These are phyloP conservation scores for Netelia virgata DNA, from an alignment of 2,888 invertebrate genomes.

Conservation along the genomic window DNA sequence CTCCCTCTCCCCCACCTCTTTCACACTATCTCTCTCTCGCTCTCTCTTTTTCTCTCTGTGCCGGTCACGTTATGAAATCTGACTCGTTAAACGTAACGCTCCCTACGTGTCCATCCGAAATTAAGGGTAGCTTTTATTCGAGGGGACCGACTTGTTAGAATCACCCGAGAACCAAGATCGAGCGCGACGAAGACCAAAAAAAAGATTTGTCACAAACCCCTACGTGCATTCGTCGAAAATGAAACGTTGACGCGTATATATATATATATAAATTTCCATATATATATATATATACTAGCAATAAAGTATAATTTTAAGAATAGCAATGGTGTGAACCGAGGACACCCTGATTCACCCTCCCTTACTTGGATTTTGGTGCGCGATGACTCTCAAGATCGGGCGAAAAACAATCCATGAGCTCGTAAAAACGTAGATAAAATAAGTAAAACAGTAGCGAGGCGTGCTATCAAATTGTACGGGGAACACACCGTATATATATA, in stretches of 20 bases:
- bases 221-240: not conserved
- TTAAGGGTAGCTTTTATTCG: not conserved
- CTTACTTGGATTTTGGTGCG: not conserved
- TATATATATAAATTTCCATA: not conserved
- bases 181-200: not conserved
- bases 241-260: too few species aligned
- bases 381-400: slow-evolving; percentile 15
- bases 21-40: too few species aligned
- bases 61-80: too few species aligned
- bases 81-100: too few species aligned
- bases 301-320: not conserved
- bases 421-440: slow-evolving; percentile 57
- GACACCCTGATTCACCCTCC: slow-evolving; percentile 21
- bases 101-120: too few species aligned
- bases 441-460: slow-evolving; percentile 53
- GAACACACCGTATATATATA: slow-evolving; percentile 1
- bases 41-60: too few species aligned
- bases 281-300: not conserved
- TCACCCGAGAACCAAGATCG: too few species aligned
- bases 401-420: slow-evolving; percentile 53
- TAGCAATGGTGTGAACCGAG: not conserved
- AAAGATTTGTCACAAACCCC: not conserved
- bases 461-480: slow-evolving; percentile 49
- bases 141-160: not conserved
- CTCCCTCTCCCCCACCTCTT: too few species aligned